phyloP scores from a whole-genome alignment of 2,888 invertebrate genomes.

The Epiblema foenella region DNA sequence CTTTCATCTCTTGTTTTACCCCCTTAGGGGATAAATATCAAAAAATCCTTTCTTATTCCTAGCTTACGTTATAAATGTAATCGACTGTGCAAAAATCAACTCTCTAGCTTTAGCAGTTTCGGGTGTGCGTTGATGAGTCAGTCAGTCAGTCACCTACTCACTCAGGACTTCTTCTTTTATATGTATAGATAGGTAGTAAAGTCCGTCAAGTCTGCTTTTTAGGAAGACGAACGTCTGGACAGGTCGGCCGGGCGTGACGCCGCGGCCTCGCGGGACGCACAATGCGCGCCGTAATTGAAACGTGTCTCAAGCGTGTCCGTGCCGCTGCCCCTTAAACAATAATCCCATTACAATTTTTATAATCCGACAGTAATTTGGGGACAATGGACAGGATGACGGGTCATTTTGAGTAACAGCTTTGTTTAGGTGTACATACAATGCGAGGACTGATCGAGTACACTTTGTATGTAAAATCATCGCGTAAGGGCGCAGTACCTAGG shows the following conservation, averaged over 20 bases:
- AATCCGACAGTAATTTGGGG: conserved; percentile 67
- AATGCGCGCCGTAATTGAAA: conserved; percentile 75
- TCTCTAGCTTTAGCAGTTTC: too few relatives aligned
- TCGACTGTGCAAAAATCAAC: too few relatives aligned
- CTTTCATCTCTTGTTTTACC: too few relatives aligned
- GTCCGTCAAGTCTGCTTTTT: neutral
- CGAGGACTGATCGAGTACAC: conserved; percentile 1
- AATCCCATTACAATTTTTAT: conserved; percentile 76
- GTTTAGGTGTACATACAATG: conserved; percentile 42
- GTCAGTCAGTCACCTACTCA: too few relatives aligned
- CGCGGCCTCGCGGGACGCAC: conserved; percentile 55
- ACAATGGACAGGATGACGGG: conserved; percentile 69
- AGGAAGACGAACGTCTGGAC: neutral
- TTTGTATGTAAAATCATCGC: conserved; percentile 15
- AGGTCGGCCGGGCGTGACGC: conserved; percentile 24
- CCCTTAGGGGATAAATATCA: too few relatives aligned
- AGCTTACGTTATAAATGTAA: too few relatives aligned
- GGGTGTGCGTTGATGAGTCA: too few relatives aligned
- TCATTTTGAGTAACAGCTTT: conserved; percentile 51
- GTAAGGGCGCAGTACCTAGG: neutral
- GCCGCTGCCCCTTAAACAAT: conserved; percentile 67
- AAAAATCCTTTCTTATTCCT: too few relatives aligned
- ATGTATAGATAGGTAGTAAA: too few relatives aligned
- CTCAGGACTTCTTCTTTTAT: too few relatives aligned
- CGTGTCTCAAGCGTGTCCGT: conserved; percentile 64